Conservation (phyloP, 2,797 vertebrate species). For the Hozukius guyotensis region DNA sequence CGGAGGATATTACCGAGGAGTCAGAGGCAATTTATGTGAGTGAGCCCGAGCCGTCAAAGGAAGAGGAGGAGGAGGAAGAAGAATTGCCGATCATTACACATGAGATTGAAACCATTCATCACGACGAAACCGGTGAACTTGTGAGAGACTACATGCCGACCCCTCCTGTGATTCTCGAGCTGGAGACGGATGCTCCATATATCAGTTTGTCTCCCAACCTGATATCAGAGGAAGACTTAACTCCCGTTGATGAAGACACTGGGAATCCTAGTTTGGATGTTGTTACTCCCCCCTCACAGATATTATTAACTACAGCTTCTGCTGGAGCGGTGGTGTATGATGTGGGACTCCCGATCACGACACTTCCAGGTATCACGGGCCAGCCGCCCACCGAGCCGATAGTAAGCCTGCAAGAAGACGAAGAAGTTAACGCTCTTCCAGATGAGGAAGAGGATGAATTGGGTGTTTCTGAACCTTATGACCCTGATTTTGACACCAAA, state of each 20-base stretch:
- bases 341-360: conserved; percentile 28
- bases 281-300: conserved; percentile 26
- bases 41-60: conserved; percentile 24
- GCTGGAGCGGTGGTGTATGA: conserved; percentile 2
- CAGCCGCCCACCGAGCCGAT: conserved; percentile 60
- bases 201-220: conserved; percentile 57
- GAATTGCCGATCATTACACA: conserved; percentile 72
- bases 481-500: conserved; percentile 8
- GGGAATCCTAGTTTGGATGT: conserved; percentile 37
- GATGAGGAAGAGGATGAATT: conserved; percentile 18
- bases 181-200: conserved; percentile 17
- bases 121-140: conserved; percentile 71
- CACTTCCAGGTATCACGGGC: conserved; percentile 58
- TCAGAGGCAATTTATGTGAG: conserved; percentile 22
- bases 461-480: neutral
- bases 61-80: conserved; percentile 39
- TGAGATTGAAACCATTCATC: conserved; percentile 74
- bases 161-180: conserved; percentile 20
- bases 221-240: conserved; percentile 60
- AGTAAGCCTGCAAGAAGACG: neutral
- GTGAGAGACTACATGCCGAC: conserved; percentile 64
- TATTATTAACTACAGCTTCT: conserved; percentile 38
- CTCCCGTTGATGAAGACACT: conserved; percentile 28
- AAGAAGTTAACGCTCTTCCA: conserved; percentile 53
- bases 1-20: conserved; percentile 26